A percentile compares a stretch with the other conserved stretches of the same genome.
Conservation (phyloP, 2,797 vertebrate genomes). For the Poeciliopsis paucimaculata region DNA sequence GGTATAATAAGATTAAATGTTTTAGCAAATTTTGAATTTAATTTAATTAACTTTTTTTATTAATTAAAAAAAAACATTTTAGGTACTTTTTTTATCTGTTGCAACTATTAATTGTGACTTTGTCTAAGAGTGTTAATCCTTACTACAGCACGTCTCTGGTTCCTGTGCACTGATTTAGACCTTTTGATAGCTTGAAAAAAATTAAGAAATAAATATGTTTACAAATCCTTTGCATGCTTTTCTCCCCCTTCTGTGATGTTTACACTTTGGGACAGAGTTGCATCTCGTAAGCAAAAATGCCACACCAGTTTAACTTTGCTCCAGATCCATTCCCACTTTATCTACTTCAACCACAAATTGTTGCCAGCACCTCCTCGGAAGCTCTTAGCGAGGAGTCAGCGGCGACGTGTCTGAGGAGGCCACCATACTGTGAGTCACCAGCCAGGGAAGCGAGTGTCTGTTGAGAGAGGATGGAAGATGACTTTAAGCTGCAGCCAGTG, state of each 20-base stretch:
- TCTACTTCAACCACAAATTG: constrained; percentile 74
- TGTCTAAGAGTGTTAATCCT: constrained; percentile 1
- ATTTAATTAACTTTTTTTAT: background rate
- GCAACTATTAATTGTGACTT: background rate
- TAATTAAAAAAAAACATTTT: background rate
- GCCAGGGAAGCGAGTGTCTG: constrained; percentile 77
- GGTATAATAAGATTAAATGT: background rate
- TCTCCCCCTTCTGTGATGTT: constrained; percentile 57
- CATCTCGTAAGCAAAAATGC: constrained; percentile 70
- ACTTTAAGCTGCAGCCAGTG: constrained; percentile 83
- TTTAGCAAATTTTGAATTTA: background rate
- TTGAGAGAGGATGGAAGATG: constrained; percentile 81
- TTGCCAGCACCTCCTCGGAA: constrained; percentile 73
- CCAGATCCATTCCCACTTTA: constrained; percentile 71
- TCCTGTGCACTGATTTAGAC: constrained; percentile 24
- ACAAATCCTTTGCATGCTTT: constrained; percentile 40
- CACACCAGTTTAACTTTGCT: constrained; percentile 70
- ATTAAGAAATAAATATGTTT: constrained; percentile 35
- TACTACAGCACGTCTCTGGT: constrained; percentile 24
- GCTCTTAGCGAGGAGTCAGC: constrained; percentile 73
- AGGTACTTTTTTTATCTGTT: background rate
- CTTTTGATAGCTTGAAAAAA: constrained; percentile 38
- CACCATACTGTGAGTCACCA: constrained; percentile 80
- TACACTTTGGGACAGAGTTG: constrained; percentile 58
- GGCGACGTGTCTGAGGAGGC: constrained; percentile 78